Evolutionary conservation across 1,140 invertebrate genomes (phyloP), one percentile per base, ranked within the genome.

Genomic region (Nephila pilipes): DNA sequence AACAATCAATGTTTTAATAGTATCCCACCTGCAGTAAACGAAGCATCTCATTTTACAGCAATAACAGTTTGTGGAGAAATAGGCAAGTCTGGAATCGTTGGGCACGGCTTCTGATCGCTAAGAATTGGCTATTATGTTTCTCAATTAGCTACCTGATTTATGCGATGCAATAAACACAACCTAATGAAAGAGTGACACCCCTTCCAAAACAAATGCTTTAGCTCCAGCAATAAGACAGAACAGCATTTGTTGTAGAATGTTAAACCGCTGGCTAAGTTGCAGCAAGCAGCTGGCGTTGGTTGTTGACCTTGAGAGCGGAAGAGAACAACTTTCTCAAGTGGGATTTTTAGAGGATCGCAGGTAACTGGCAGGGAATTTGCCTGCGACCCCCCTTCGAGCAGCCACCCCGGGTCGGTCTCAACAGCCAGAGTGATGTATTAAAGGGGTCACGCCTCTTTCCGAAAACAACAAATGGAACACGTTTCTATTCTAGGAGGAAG

Each of bases 261-360:
- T 5, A 60, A 75, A 75, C 69, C 69, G 69, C 29, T 75, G n/a
- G 63, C 63, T 69, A 25, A 25, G n/a, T n/a, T n/a, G 16, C 58
- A 16, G 16, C n/a, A 25, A 29, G 83, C 83, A 85, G 83, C 25
- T 85, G 83, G 46, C 29, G 16, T 58, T 85, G 83, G 83, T 85
- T 85, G 83, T 85, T 85, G 83, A 85, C 83, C 83, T 85, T 85
- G 54, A 55, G 83, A 32, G 58, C 54, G 83, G 55, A 55, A 85
- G 58, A 57, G 83, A 58, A 36, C 29, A 58, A 25, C 54, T 29
- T 58, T 85, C 58, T 29, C 83, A 58, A 58, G 55, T 57, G 54
- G 69, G 69, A 75, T 75, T 75, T 75, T 32, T 20, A 18, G 69
- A 5, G 69, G 63, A 55, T 55, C 54, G 46, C 83, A 85, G 83